A percentile compares a stretch with the other conserved stretches of the same genome.
Evolutionary conservation across 1,140 invertebrate genomes (phyloP).

Genomic region (Berghia stephanieae): DNA sequence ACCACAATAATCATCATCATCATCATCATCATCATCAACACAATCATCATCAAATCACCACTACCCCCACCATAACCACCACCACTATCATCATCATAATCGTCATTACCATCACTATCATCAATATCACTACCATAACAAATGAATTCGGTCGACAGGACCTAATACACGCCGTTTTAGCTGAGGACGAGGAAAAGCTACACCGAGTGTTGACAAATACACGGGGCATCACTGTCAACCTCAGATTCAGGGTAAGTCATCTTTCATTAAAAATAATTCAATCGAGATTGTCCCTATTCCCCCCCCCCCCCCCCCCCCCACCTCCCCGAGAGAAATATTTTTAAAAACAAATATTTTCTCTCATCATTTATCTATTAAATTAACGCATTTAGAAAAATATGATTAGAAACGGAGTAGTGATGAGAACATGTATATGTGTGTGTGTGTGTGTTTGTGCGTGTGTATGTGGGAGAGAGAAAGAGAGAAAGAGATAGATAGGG

Average conservation of each 20-base stretch:
- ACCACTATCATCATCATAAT: no score
- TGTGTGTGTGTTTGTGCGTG: no score
- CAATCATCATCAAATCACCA: no score
- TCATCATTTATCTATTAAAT: background rate
- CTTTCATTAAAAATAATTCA: no score
- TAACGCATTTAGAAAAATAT: background rate
- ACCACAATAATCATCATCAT: no score
- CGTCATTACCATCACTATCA: no score
- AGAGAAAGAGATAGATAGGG: no score
- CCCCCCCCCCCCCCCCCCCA: background rate
- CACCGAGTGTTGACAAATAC: slow-evolving; percentile 35
- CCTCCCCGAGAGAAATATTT: background rate
- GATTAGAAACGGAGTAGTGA: background rate
- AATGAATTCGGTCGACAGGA: no score
- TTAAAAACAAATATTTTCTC: background rate
- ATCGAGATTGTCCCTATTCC: background rate
- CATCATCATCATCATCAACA: no score
- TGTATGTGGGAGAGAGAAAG: no score
- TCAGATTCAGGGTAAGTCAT: slow-evolving; percentile 48
- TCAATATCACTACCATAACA: no score
- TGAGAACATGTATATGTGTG: background rate
- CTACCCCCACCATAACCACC: no score
- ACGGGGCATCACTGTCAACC: slow-evolving; percentile 42
- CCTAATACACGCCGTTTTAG: slow-evolving; percentile 46
- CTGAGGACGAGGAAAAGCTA: slow-evolving; percentile 39